Evolutionary conservation across 2,888 invertebrate species (phyloP).

Genomic region (Linnaemya tessellans): DNA sequence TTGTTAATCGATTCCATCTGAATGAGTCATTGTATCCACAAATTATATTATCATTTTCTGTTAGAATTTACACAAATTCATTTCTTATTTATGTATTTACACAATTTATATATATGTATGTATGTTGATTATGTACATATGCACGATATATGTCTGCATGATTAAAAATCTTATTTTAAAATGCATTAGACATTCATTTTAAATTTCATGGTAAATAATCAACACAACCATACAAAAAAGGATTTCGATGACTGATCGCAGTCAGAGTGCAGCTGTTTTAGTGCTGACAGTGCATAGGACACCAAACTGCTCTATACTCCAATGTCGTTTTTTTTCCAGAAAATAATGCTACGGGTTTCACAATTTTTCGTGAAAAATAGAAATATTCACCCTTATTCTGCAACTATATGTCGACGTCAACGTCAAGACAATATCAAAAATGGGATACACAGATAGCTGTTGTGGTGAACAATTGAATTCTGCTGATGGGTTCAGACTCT

Average conservation of each 20-base stretch:
- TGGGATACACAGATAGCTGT: no score
- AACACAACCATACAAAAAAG: conserved; percentile 3
- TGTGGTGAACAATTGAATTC: no score
- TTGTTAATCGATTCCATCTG: conserved; percentile 13
- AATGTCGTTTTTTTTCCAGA: no score
- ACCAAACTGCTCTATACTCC: background rate
- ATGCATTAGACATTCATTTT: conserved; percentile 23
- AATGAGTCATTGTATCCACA: conserved; percentile 28
- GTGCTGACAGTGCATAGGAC: background rate
- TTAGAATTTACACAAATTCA: background rate
- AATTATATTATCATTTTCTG: background rate
- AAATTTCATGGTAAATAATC: conserved; percentile 36
- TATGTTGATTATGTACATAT: background rate
- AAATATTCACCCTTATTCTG: no score
- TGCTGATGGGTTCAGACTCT: no score
- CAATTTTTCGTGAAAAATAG: no score
- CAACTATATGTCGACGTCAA: no score
- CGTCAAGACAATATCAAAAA: no score
- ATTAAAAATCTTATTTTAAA: conserved; percentile 5
- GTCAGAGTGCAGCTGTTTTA: background rate
- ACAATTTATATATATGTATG: no score
- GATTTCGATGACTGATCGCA: conserved; percentile 25
- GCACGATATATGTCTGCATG: background rate
- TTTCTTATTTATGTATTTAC: conserved; percentile 8
- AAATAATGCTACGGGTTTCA: no score